Conservation (phyloP, 2,888 invertebrate species). For the Halictus ligatus region DNA sequence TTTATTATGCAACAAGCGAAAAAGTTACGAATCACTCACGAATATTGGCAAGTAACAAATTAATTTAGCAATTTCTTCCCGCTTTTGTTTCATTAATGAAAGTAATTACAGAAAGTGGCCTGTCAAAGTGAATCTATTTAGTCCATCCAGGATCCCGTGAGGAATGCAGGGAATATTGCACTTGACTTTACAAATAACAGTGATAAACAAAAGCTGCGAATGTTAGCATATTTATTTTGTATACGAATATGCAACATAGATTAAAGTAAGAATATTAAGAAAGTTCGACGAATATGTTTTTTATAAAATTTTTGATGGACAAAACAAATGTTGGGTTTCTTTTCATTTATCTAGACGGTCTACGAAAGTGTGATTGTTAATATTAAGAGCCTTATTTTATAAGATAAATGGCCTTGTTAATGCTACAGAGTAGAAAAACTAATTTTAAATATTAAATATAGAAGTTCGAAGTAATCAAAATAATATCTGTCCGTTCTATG, state of each 20-base stretch:
- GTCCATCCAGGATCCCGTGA: neutral
- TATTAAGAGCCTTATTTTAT: neutral
- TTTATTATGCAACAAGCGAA: neutral
- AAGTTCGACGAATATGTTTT: neutral
- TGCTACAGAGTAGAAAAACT: neutral
- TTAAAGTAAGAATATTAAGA: neutral
- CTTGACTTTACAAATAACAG: neutral
- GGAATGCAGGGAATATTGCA: neutral
- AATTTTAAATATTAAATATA: neutral
- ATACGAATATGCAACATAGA: neutral
- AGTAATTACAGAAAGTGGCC: neutral
- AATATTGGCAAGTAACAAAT: neutral
- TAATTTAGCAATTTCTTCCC: neutral
- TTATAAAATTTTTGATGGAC: neutral
- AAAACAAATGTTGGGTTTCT: neutral
- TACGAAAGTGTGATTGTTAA: neutral
- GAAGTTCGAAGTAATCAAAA: neutral
- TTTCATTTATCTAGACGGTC: neutral
- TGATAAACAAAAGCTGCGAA: neutral
- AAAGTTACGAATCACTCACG: neutral
- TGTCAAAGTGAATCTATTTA: neutral
- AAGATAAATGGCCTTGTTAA: neutral
- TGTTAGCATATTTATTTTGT: slow-evolving; percentile 1
- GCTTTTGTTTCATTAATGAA: neutral
- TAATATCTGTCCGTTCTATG: neutral